Evolutionary conservation across 2,888 invertebrate genomes (phyloP).

Genomic region (Hetaerina titia): DNA sequence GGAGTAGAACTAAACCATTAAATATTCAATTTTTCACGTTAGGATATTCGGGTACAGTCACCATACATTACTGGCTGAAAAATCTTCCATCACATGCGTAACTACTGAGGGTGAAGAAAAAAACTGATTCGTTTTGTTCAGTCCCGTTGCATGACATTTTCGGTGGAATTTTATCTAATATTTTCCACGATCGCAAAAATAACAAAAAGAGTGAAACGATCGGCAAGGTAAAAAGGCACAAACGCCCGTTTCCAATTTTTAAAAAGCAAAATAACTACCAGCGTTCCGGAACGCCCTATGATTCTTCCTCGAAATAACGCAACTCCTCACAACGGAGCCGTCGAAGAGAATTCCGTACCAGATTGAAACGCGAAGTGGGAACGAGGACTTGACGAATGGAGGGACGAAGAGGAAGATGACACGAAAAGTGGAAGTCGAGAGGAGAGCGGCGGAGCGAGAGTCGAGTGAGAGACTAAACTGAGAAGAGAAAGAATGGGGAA

Average conservation of each 20-base stretch:
- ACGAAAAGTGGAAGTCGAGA: neutral
- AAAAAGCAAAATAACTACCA: slow-evolving; percentile 5
- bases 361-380: neutral
- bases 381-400: neutral
- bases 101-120: no score
- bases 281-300: neutral
- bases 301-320: neutral
- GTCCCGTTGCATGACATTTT: no score
- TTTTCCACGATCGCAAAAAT: no score
- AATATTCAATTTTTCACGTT: no score
- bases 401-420: neutral
- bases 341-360: neutral
- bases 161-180: no score
- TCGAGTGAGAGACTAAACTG: neutral
- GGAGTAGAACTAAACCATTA: no score
- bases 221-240: neutral
- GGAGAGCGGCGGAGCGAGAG: neutral
- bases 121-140: no score
- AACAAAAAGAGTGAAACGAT: neutral
- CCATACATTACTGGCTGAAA: no score
- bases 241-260: neutral
- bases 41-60: no score
- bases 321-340: slow-evolving; percentile 20
- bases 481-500: neutral
- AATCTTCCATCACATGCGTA: no score